A percentile compares a stretch with the other conserved stretches of the same genome.
phyloP scores from a whole-genome alignment of 2,888 invertebrate species.

The Anoplius nigerrimus region DNA sequence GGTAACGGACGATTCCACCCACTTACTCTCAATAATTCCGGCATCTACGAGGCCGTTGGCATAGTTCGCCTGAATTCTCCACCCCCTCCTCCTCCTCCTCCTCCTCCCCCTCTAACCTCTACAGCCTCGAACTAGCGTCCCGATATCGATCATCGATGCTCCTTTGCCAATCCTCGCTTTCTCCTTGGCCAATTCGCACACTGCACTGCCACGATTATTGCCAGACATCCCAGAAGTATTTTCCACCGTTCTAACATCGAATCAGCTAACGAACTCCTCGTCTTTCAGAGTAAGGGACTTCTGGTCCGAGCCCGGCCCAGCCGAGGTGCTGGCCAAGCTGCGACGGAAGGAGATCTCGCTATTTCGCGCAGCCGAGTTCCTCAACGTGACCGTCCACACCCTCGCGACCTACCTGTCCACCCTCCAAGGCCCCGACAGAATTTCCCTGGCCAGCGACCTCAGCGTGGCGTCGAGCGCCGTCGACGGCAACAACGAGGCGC shows the following conservation, averaged over 20 bases:
- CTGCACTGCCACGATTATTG: too few species aligned
- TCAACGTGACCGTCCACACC: slow-evolving; percentile 86
- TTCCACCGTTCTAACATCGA: too few species aligned
- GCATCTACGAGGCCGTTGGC: not conserved
- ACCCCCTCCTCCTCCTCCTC: too few species aligned
- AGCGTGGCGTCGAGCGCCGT: slow-evolving; percentile 65
- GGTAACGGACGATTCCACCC: slow-evolving; percentile 75
- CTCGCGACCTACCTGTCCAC: slow-evolving; percentile 83
- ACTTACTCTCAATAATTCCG: not conserved
- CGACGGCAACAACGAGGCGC: slow-evolving; percentile 74
- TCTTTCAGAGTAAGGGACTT: slow-evolving; percentile 81
- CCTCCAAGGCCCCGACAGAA: slow-evolving; percentile 77
- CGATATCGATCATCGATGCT: too few species aligned
- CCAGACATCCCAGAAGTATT: too few species aligned
- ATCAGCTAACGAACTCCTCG: not conserved
- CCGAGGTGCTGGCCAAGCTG: slow-evolving; percentile 83
- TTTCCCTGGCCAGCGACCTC: slow-evolving; percentile 75
- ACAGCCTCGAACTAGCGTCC: too few species aligned
- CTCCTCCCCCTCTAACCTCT: too few species aligned
- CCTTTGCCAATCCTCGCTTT: too few species aligned
- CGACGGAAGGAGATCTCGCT: slow-evolving; percentile 84
- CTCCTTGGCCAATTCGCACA: too few species aligned
- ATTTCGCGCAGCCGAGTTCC: slow-evolving; percentile 84
- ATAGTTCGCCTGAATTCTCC: too few species aligned
- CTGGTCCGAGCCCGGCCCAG: slow-evolving; percentile 87